Base-by-base conservation (phyloP, 1,140 invertebrate genomes). In the Lepidotrigona ventralis region DNA sequence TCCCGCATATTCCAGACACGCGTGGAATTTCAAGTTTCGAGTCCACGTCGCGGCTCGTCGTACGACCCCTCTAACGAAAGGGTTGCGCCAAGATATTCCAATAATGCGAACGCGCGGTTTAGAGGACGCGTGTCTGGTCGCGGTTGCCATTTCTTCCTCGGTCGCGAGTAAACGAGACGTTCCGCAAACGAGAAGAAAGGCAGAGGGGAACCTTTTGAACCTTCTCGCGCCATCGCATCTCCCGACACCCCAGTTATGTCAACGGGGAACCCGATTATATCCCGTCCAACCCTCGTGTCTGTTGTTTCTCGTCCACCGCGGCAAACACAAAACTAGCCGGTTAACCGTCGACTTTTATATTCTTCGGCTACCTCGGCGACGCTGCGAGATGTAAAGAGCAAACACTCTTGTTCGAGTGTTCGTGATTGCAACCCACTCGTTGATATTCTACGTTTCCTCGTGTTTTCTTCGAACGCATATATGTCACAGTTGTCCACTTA, bases 11-110 rank as follows among this genome's bases (percentile, higher is more conserved):
- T 84, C 85, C 68, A 56, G 77, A 73, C 84, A 75, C 75, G 87
- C 70, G 79, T 58, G 84, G 85, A 86, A 89, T 89, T 89, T 86
- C 87, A 71, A 84, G 84, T 84, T 83, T 69, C 39, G 60, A 64
- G 71, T 75, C 68, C 76, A 77, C 26, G 76, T 66, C 54, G 77
- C 58, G 69, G 70, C 64, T 71, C 54, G 39, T 46, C 46, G 56
- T 58, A 23, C 39, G 74, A 66, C 56, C 76, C 64, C 87, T 46
- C 39, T 75, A 81, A 88, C 84, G 77, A 83, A 81, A 84, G 74
- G 82, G 81, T 88, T 76, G 80, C 79, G 51, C 64, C 73, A 88
- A 89, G 87, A 88, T 88, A 88, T 89, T 86, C 81, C 84, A 56
- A 88, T 86, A 88, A 84, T 71, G 77, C 79, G 86, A 70, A 26